Percentiles rank a stretch among this genome's conserved stretches.
phyloP scores from a whole-genome alignment of 2,113 vertebrate species.

The Gopherus flavomarginatus region DNA sequence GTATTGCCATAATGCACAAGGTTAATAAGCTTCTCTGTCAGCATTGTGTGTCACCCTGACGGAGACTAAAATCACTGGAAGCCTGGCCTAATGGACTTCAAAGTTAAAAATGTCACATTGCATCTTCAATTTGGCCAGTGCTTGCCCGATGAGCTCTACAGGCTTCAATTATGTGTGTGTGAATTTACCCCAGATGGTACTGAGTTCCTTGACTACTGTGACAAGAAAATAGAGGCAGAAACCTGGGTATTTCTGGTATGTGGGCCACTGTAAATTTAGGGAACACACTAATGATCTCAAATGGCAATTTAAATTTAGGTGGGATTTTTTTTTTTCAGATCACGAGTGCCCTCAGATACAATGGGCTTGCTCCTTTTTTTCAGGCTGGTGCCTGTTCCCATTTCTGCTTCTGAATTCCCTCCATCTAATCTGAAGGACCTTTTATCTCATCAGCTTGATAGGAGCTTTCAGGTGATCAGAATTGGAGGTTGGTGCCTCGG shows the following conservation, averaged over 20 bases:
- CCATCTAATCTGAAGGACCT: conserved; percentile 34
- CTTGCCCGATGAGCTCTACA: rapidly evolving
- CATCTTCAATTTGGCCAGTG: neutral
- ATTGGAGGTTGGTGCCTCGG: neutral
- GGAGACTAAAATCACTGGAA: conserved; percentile 7
- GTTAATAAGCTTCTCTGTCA: conserved; percentile 51
- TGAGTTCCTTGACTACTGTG: neutral
- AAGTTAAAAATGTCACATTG: conserved; percentile 12
- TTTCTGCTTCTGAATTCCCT: neutral
- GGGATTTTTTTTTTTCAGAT: conserved; percentile 8
- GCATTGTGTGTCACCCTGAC: neutral
- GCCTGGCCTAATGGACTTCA: neutral
- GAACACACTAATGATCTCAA: conserved; percentile 60
- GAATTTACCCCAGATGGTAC: conserved; percentile 20
- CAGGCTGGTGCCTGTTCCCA: neutral
- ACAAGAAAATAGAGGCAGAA: neutral
- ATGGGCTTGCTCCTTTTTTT: neutral
- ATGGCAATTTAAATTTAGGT: conserved; percentile 56
- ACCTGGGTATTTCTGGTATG: conserved; percentile 32
- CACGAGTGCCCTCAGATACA: conserved; percentile 23
- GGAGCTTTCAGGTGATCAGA: neutral
- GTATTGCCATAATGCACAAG: conserved; percentile 13
- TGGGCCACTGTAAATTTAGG: conserved; percentile 73
- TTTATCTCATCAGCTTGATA: neutral
- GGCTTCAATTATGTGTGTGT: neutral